Conservation (phyloP, 2,113 vertebrate genomes). For the Rutilus rutilus region DNA sequence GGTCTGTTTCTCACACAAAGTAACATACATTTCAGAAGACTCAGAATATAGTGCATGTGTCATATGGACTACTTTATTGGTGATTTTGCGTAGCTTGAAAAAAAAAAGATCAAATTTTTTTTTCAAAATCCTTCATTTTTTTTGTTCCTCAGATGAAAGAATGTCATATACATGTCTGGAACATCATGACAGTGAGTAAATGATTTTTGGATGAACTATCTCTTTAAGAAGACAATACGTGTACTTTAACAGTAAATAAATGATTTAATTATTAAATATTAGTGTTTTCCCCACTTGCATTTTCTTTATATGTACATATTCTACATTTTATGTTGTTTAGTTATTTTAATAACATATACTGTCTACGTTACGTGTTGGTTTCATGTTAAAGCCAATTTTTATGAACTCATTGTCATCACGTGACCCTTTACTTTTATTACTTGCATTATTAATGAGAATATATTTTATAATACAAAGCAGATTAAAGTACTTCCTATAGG, state of each 20-base stretch:
- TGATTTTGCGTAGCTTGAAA: background rate
- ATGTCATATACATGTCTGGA: background rate
- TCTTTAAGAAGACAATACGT: no score
- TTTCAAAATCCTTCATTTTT: background rate
- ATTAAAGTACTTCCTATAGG: background rate
- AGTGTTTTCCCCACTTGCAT: no score
- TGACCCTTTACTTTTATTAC: background rate
- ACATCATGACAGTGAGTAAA: background rate
- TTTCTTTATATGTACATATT: background rate
- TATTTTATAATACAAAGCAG: background rate
- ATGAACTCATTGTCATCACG: background rate
- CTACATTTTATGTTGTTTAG: background rate
- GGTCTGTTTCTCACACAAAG: no score
- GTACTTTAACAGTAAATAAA: no score
- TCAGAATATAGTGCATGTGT: background rate
- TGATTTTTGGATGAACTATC: background rate
- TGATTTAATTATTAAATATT: no score
- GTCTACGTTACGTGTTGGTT: background rate
- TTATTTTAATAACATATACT: background rate
- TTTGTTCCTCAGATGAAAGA: background rate
- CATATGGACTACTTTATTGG: background rate
- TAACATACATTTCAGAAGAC: background rate
- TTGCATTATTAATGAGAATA: background rate
- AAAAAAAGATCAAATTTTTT: background rate
- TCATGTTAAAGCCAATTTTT: background rate